phyloP scores from a whole-genome alignment of 23 tunicate genomes.

The Ciona savignyi region DNA sequence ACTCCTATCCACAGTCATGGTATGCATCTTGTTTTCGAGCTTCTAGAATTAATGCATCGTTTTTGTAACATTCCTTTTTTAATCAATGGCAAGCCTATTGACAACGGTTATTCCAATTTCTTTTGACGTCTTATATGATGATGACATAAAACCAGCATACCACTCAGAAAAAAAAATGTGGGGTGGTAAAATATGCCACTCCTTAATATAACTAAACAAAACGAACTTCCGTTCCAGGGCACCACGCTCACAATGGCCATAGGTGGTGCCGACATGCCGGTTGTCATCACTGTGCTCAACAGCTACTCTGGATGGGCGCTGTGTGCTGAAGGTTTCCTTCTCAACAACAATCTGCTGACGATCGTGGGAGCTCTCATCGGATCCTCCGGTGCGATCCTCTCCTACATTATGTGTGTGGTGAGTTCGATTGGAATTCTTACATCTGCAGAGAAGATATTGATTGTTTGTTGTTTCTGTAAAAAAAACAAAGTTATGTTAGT shows the following conservation, averaged over 20 bases:
- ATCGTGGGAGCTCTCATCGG: slow-evolving; percentile 94
- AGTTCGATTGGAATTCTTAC: too few species aligned
- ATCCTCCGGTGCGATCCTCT: slow-evolving; percentile 92
- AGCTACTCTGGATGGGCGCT: slow-evolving; percentile 96
- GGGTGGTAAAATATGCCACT: too few species aligned
- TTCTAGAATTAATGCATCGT: too few species aligned
- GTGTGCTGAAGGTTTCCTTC: slow-evolving; percentile 93
- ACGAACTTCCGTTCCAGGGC: slow-evolving; percentile 62
- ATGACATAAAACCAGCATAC: too few species aligned
- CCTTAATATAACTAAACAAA: too few species aligned
- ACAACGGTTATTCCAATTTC: too few species aligned
- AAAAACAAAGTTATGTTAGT: neutral
- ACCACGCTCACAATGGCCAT: slow-evolving; percentile 84
- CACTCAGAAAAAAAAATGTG: too few species aligned
- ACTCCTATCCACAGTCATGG: slow-evolving; percentile 73
- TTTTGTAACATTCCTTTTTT: neutral
- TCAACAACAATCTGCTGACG: slow-evolving; percentile 90
- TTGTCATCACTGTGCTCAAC: slow-evolving; percentile 93
- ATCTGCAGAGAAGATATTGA: too few species aligned
- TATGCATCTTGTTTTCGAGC: too few species aligned
- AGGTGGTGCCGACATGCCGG: slow-evolving; percentile 99
- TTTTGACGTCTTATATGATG: too few species aligned
- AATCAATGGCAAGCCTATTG: neutral
- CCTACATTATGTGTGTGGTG: slow-evolving; percentile 99
- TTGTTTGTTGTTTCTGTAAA: neutral